A percentile compares a stretch with the other conserved stretches of the same genome.
Conservation (phyloP, 2,797 vertebrate species). For the Eremophila alpestris region DNA sequence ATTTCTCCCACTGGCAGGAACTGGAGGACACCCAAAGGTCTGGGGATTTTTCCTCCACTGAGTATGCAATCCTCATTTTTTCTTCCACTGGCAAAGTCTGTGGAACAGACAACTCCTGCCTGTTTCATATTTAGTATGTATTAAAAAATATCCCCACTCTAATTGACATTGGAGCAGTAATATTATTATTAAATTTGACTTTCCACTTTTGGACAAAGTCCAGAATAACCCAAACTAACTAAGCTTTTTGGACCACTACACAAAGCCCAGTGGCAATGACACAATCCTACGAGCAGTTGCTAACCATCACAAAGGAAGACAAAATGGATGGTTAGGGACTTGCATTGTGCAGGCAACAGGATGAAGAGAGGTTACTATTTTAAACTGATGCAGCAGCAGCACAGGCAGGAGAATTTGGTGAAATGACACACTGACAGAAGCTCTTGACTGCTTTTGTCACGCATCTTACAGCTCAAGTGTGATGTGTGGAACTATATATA, state of each 20-base stretch:
- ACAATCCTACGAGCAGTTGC: background rate
- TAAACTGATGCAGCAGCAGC: background rate
- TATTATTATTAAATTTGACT: background rate
- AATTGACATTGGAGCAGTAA: background rate
- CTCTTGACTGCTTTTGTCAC: background rate
- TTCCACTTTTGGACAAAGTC: background rate
- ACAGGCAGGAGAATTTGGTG: background rate
- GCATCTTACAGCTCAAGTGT: background rate
- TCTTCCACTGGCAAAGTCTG: background rate
- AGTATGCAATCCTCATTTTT: background rate
- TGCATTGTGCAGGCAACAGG: background rate
- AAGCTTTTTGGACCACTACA: background rate
- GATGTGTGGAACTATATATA: background rate
- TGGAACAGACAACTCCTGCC: background rate
- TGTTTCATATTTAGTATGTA: background rate
- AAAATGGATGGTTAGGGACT: background rate
- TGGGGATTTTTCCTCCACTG: background rate
- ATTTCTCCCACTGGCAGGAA: background rate
- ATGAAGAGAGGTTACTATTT: slow-evolving; percentile 28
- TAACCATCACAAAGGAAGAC: background rate
- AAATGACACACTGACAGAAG: background rate
- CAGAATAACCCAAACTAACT: background rate
- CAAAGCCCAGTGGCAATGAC: accelerated
- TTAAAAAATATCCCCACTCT: background rate
- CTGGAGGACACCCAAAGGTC: slow-evolving; percentile 11